phyloP scores from a whole-genome alignment of 1,140 invertebrate species.

The Meteorus sp. region DNA sequence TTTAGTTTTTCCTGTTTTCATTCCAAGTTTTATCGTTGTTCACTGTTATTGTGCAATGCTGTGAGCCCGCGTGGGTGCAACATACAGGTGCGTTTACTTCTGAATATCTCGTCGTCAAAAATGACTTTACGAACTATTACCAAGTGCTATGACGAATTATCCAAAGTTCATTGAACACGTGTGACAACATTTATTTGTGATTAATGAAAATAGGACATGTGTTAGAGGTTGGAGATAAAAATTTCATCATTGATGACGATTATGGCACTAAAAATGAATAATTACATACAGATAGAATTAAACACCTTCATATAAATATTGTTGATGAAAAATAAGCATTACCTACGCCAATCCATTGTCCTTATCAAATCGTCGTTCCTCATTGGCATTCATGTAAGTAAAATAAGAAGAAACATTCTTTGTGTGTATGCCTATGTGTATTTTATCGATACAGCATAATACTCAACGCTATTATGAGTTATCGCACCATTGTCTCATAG shows the following conservation, averaged over 20 bases:
- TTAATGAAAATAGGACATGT: too few relatives aligned
- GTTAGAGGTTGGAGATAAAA: too few relatives aligned
- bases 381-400: constrained; percentile 44
- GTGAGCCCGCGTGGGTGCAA: not conserved
- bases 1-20: too few relatives aligned
- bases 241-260: too few relatives aligned
- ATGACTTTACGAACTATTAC: too few relatives aligned
- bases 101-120: too few relatives aligned
- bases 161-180: too few relatives aligned
- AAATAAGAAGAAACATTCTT: too few relatives aligned
- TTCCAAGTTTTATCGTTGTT: too few relatives aligned
- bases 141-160: too few relatives aligned
- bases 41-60: not conserved
- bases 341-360: constrained; percentile 41
- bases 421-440: constrained; percentile 12
- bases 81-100: constrained; percentile 29
- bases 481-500: constrained; percentile 42
- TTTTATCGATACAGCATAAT: constrained; percentile 44
- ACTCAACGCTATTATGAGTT: constrained; percentile 45
- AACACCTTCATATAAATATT: not conserved
- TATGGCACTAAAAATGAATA: too few relatives aligned
- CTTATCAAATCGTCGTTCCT: constrained; percentile 23
- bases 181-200: too few relatives aligned
- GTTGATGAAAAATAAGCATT: constrained; percentile 20
- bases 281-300: constrained; percentile 12